These are phyloP conservation scores for Acanthopagrus latus DNA, from an alignment of 2,797 vertebrate genomes.

Conservation along the genomic window DNA sequence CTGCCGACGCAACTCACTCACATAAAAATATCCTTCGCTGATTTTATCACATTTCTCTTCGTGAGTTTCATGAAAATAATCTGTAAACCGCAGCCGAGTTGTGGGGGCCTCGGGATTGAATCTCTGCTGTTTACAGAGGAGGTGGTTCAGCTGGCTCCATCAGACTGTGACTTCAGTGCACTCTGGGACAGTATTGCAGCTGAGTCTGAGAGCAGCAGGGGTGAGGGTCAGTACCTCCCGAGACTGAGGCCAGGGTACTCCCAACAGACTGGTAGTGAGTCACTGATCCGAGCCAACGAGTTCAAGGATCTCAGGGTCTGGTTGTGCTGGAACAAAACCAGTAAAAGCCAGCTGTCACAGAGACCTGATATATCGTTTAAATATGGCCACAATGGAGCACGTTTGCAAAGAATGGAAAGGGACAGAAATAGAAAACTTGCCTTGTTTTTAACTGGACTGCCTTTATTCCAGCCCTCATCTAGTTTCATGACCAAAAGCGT, in stretches of 20 bases:
- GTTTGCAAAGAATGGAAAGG: background rate
- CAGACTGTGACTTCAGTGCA: background rate
- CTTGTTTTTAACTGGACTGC: background rate
- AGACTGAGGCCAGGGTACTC: background rate
- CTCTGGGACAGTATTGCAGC: conserved; percentile 11
- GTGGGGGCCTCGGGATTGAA: background rate
- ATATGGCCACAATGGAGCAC: background rate
- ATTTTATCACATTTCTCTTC: background rate
- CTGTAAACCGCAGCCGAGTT: background rate
- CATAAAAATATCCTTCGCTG: conserved; percentile 85
- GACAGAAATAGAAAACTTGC: background rate
- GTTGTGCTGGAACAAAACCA: background rate
- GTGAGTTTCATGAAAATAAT: background rate
- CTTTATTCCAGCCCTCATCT: background rate
- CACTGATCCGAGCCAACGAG: background rate
- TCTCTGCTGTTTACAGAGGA: background rate
- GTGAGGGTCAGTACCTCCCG: background rate
- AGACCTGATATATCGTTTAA: background rate
- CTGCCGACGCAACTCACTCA: conserved; percentile 73
- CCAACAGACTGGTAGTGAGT: background rate
- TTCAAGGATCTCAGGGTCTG: background rate
- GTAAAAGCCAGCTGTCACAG: background rate
- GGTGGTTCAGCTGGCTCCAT: background rate
- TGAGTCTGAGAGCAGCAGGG: conserved; percentile 1
- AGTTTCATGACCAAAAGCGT: background rate